Base-by-base conservation (phyloP, 2,888 invertebrate genomes). In the Tipula lateralis region DNA sequence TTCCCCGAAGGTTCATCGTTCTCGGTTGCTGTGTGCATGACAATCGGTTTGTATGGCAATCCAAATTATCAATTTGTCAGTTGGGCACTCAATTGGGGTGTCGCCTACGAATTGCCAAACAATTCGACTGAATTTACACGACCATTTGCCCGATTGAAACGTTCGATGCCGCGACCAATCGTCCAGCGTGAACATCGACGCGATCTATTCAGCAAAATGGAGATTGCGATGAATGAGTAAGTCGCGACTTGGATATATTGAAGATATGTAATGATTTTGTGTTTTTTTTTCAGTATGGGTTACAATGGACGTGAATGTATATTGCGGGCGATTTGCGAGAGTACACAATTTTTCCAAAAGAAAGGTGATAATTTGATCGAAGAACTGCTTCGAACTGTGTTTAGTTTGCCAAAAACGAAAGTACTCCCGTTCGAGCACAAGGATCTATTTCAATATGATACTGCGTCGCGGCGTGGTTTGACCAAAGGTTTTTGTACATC, bases 241-340 rank as follows among this genome's bases (percentile, higher is more conserved):
- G 93, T 91, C 80, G 84, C 0, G 83, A 83, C 12, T 83, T 82
- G 24, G 16, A 34, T 6, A 13, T 34, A 16, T 81, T n/a, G n/a
- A 19, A 24, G 29, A 29, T 6, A 1, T 34, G 1, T 32, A 12
- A 66, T 39, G 1, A 29, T n/a, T 19, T 44, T 34, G 1, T 81
- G 1, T 34, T 5, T 5, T 5, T 5, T 9, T 34, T 34, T 34
- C 89, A 96, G 96, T 85, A 94, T 95, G 93, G 95, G 95, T 0
- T 94, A 94, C 87, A 92, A 93, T 87, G 96, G 96, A 0, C 91
- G 93, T 84, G 91, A 92, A 6, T 96, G 96, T 87, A 91, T 96
- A 66, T 90, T 94, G 81, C 92, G 94, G 85, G 93, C 95, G 0
- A 89, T 96, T 0, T 96, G 96, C 88, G 96, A 96, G 88, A 93